Evolutionary conservation across 2,888 invertebrate genomes (phyloP).

Genomic region (Patella ulyssiponensis): DNA sequence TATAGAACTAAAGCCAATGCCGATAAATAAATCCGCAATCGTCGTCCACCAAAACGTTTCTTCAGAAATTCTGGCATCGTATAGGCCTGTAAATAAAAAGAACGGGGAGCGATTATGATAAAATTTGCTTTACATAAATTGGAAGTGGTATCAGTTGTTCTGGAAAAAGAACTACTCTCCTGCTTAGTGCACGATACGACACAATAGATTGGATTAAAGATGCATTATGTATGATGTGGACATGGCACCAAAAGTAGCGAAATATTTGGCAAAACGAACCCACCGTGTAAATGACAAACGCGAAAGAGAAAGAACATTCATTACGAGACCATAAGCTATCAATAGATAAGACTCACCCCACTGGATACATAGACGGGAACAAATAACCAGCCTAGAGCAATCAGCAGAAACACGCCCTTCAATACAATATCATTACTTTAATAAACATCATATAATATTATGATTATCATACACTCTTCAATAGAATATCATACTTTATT

Average conservation of each 20-base stretch:
- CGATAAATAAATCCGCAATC: constrained; percentile 47
- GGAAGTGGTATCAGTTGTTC: not conserved
- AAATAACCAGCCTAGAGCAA: constrained; percentile 22
- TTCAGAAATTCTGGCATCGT: constrained; percentile 56
- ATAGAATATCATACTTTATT: not conserved
- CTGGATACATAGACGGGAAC: constrained; percentile 19
- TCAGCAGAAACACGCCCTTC: constrained; percentile 16
- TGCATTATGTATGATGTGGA: too few relatives aligned
- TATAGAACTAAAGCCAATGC: constrained; percentile 49
- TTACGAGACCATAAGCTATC: too few relatives aligned
- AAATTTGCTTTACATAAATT: not conserved
- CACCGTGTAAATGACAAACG: too few relatives aligned
- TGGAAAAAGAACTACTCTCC: too few relatives aligned
- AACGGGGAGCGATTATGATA: not conserved
- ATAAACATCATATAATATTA: not conserved
- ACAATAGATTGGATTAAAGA: too few relatives aligned
- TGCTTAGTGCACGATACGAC: too few relatives aligned
- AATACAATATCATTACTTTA: constrained; percentile 8
- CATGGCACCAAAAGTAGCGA: too few relatives aligned
- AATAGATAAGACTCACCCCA: constrained; percentile 9
- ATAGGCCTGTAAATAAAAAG: constrained; percentile 38
- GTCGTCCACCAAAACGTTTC: constrained; percentile 47
- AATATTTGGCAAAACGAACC: too few relatives aligned
- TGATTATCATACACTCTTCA: not conserved
- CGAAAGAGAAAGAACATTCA: too few relatives aligned